These are phyloP conservation scores for Hemithea aestivaria DNA, from an alignment of 2,888 invertebrate genomes.

Conservation along the genomic window DNA sequence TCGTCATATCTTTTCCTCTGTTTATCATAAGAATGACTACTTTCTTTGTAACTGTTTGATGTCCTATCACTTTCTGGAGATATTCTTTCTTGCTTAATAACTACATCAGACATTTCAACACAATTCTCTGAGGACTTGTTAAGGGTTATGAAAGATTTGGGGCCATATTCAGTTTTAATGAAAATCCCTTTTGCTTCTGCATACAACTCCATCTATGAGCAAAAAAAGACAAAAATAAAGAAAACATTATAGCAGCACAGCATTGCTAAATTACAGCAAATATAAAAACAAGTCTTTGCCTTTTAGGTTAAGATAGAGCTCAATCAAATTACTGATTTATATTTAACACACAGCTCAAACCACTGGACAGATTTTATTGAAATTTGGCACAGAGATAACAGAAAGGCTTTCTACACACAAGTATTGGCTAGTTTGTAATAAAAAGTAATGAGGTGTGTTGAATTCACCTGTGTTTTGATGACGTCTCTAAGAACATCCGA, in stretches of 20 bases:
- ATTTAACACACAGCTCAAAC: too few relatives aligned
- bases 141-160: slow-evolving; percentile 12
- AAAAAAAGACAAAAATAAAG: too few relatives aligned
- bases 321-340: too few relatives aligned
- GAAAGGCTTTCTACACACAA: too few relatives aligned
- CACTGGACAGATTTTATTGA: too few relatives aligned
- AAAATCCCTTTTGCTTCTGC: slow-evolving; percentile 26
- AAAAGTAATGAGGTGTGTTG: too few relatives aligned
- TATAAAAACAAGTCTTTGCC: too few relatives aligned
- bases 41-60: slow-evolving; percentile 10
- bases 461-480: slow-evolving; percentile 79
- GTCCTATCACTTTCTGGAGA: slow-evolving; percentile 9
- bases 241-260: too few relatives aligned
- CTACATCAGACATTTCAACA: not conserved
- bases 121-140: slow-evolving; percentile 3
- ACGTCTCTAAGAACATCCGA: slow-evolving; percentile 79
- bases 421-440: too few relatives aligned
- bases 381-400: too few relatives aligned
- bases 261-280: too few relatives aligned
- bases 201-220: slow-evolving; percentile 47
- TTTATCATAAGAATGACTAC: slow-evolving; percentile 1
- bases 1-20: slow-evolving; percentile 1
- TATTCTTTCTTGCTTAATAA: slow-evolving; percentile 20
- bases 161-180: slow-evolving; percentile 25
- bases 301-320: too few relatives aligned